These are phyloP conservation scores for Tolypeutes matacus DNA, from an alignment of 2,797 vertebrate species.

Conservation along the genomic window DNA sequence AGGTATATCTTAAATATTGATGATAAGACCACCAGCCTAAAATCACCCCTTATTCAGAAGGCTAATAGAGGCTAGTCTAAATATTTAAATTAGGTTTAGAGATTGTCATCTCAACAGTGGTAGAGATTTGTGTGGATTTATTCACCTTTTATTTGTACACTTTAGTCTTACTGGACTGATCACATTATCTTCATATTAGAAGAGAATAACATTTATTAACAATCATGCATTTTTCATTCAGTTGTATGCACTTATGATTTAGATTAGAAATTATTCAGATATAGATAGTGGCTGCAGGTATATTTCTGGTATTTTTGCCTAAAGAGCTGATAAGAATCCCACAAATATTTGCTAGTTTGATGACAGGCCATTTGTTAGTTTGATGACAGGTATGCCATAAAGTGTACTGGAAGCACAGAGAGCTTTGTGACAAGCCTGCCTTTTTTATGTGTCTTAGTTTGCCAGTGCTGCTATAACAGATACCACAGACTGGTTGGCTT, in stretches of 20 bases:
- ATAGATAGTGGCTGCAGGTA: not conserved
- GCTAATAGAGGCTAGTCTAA: not conserved
- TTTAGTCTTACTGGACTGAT: not conserved
- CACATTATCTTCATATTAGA: not conserved
- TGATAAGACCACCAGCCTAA: not conserved
- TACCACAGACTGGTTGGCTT: no score
- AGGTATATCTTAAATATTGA: not conserved
- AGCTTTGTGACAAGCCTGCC: not conserved
- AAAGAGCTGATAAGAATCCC: not conserved
- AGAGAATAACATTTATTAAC: not conserved
- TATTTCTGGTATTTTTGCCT: not conserved
- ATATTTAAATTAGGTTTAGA: not conserved
- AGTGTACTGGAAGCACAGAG: no score
- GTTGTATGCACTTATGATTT: not conserved
- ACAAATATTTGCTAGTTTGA: not conserved
- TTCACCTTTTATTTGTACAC: not conserved
- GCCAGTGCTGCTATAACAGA: no score
- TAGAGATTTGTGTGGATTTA: not conserved
- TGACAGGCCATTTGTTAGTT: not conserved
- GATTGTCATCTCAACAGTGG: not conserved
- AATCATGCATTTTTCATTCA: not conserved
- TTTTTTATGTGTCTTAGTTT: not conserved
- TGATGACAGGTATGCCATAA: not conserved
- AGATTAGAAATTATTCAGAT: not conserved
- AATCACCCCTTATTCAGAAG: not conserved